Base-by-base conservation (phyloP, 2,888 invertebrate species). In the Erebia epiphron region DNA sequence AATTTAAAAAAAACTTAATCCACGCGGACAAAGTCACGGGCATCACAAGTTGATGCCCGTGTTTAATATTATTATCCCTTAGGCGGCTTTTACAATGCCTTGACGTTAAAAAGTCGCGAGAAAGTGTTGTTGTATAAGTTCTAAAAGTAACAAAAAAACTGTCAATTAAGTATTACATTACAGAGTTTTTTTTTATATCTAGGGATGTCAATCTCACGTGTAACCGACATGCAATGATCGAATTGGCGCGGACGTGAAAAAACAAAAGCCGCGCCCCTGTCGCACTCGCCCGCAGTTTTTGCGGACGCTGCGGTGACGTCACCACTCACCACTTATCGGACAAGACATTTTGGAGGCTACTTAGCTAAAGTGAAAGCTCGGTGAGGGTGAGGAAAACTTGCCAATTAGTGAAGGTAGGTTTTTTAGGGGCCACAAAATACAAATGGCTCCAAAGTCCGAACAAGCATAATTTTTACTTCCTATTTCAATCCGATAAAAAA, bases 171-270 rank as follows among this genome's bases (percentile, higher is more conserved):
- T 35, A 35, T 26, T 35, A 35, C 35, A 7, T 35, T 7, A 7
- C 35, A 35, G 35, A 35, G 35, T 35, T 35, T 35, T 35, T 3
- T 35, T 35, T 26, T 7, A 35, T 46, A 64, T 67, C 41, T 49
- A 18, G 49, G 18, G 11, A 46, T 26, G 43, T 50, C 21, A 43
- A 68, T 73, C 79, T 78, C 85, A 2, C 80, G 80, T 86, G 60
- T 70, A 76, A 3, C 74, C 1, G 14, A 18, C 4, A 18, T 69
- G 66, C 74, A 76, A 76, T 79, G 79, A 73, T 75, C 79, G 83
- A 68, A 87, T 87, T 83, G 85, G 77, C 79, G 79, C 75, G 81
- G 84, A 86, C 83, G 83, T 83, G 82, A 82, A 88, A 88, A 87
- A 87, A 86, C 87, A 84, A 85, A 83, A 82, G 73, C 62, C 73